Evolutionary conservation across 2,888 invertebrate genomes (phyloP).

Genomic region (Hypomecis punctinalis): DNA sequence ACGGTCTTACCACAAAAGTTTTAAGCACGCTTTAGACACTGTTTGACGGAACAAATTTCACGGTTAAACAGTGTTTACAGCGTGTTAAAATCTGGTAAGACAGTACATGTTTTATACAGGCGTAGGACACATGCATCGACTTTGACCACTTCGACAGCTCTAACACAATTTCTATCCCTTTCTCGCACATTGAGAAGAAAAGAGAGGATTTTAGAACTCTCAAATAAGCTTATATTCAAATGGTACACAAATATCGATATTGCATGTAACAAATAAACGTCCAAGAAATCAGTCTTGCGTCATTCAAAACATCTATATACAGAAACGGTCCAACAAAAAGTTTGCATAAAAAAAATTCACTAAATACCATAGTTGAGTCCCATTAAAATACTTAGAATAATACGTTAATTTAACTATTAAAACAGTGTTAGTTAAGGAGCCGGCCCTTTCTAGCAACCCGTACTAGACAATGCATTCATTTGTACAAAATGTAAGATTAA

Average conservation of each 20-base stretch:
- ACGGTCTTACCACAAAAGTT: neutral
- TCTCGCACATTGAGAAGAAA: neutral
- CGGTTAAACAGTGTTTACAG: too few species aligned
- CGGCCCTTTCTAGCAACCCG: constrained; percentile 77
- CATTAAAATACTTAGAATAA: constrained; percentile 77
- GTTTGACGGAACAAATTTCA: too few species aligned
- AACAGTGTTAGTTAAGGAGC: constrained; percentile 70
- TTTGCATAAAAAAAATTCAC: constrained; percentile 71
- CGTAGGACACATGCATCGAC: neutral
- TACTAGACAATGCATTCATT: constrained; percentile 65
- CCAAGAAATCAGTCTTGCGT: constrained; percentile 77
- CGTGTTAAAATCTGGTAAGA: too few species aligned
- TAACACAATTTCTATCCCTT: neutral
- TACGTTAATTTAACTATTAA: constrained; percentile 68
- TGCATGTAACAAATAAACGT: constrained; percentile 39
- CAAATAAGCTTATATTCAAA: neutral
- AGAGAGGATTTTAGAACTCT: neutral
- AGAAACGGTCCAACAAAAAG: constrained; percentile 65
- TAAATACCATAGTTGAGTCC: constrained; percentile 83
- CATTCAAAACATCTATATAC: constrained; percentile 72
- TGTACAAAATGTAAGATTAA: constrained; percentile 67
- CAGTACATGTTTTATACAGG: neutral
- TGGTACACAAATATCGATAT: neutral
- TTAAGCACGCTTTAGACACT: too few species aligned
- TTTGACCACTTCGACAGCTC: neutral